A percentile compares a stretch with the other conserved stretches of the same genome.
phyloP scores from a whole-genome alignment of 2,797 vertebrate species.

The Sebastes reedi region DNA sequence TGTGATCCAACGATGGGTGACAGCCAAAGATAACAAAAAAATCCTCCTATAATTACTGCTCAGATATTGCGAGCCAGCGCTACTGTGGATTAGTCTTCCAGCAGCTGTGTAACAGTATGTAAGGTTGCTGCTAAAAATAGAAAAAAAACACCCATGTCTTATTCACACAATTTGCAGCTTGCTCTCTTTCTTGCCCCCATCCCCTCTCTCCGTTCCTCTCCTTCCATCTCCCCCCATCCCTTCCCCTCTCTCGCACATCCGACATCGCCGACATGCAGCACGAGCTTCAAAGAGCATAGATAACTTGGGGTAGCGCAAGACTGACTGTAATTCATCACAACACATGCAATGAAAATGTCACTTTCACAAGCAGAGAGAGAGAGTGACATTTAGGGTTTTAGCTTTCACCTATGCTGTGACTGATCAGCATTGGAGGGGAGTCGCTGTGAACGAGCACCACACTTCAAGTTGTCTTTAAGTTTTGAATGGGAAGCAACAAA shows the following conservation, averaged over 20 bases:
- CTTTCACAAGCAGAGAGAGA: constrained; percentile 28
- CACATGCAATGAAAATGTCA: constrained; percentile 61
- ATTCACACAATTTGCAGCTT: constrained; percentile 70
- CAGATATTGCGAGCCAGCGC: constrained; percentile 62
- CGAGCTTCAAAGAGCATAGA: constrained; percentile 81
- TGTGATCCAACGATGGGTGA: constrained; percentile 76
- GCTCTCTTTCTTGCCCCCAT: constrained; percentile 56
- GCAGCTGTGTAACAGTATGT: constrained; percentile 60
- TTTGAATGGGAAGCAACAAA: not conserved
- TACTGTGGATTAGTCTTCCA: constrained; percentile 72
- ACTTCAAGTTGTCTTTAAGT: constrained; percentile 28
- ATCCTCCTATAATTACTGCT: constrained; percentile 69
- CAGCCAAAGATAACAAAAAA: constrained; percentile 71
- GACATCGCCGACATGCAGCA: constrained; percentile 68
- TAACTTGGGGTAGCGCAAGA: constrained; percentile 64
- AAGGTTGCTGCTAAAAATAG: constrained; percentile 75
- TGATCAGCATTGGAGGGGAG: constrained; percentile 8
- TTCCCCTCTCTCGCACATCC: constrained; percentile 48
- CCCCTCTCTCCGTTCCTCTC: not conserved
- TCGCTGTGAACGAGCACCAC: not conserved
- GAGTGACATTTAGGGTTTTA: constrained; percentile 45
- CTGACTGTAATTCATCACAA: constrained; percentile 68
- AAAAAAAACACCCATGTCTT: constrained; percentile 66
- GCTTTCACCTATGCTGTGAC: constrained; percentile 20
- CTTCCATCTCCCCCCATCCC: constrained; percentile 24